Evolutionary conservation across 2,113 vertebrate species (phyloP).

Genomic region (Stercorarius parasiticus): DNA sequence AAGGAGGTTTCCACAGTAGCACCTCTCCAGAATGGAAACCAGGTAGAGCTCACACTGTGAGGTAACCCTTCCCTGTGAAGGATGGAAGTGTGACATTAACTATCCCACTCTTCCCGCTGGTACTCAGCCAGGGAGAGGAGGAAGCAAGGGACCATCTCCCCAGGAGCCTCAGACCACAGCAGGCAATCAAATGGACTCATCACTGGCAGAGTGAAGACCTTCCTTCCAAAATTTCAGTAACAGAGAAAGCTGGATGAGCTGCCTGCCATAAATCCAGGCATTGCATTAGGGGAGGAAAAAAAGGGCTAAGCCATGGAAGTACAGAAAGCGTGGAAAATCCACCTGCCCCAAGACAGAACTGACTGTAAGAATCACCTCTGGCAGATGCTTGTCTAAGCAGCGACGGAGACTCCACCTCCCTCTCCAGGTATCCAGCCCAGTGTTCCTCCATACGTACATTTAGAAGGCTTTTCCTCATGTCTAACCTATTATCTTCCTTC

Average conservation of each 20-base stretch:
- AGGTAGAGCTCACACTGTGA: neutral
- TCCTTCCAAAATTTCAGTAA: neutral
- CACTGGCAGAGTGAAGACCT: neutral
- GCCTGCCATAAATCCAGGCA: neutral
- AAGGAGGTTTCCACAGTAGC: neutral
- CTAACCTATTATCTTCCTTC: neutral
- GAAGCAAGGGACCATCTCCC: neutral
- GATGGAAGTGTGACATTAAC: neutral
- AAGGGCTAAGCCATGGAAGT: neutral
- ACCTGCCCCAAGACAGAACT: neutral
- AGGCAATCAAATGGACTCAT: rapidly evolving
- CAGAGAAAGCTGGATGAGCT: neutral
- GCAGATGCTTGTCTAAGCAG: neutral
- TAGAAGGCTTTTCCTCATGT: neutral
- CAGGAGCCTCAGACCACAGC: neutral
- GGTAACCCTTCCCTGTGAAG: neutral
- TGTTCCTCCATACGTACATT: rapidly evolving
- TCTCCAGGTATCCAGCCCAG: neutral
- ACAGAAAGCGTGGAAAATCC: neutral
- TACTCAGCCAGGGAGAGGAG: neutral
- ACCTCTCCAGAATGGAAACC: neutral
- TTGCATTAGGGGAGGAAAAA: neutral
- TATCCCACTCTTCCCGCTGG: rapidly evolving
- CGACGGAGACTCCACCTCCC: neutral
- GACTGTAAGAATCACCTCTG: neutral